Conservation (phyloP, 2,888 invertebrate species). For the Spisula solida region DNA sequence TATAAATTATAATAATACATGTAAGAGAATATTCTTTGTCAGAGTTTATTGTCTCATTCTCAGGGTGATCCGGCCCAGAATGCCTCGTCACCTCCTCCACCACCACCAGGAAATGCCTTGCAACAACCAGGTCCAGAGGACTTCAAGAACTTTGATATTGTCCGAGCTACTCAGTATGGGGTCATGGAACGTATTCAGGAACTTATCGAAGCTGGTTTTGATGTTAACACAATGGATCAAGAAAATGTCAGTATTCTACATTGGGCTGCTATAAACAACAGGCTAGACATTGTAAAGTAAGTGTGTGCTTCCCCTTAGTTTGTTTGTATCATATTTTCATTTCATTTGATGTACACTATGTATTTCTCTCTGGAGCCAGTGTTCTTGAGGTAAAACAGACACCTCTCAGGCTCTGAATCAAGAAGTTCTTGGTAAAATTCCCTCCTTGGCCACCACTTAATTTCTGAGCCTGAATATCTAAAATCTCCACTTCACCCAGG, state of each 20-base stretch:
- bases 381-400: too few relatives aligned
- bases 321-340: background rate
- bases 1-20: too few relatives aligned
- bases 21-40: too few relatives aligned
- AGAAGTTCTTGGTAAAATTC: too few relatives aligned
- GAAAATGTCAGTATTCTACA: constrained; percentile 99
- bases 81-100: constrained; percentile 24
- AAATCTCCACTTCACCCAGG: too few relatives aligned
- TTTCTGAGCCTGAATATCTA: too few relatives aligned
- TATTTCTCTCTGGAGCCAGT: too few relatives aligned
- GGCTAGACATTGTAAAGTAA: constrained; percentile 94
- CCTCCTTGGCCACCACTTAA: too few relatives aligned
- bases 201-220: constrained; percentile 94
- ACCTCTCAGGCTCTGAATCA: too few relatives aligned
- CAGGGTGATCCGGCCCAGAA: constrained; percentile 42
- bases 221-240: constrained; percentile 97
- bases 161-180: constrained; percentile 95
- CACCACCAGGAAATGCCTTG: constrained; percentile 48
- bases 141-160: constrained; percentile 83
- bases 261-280: constrained; percentile 99
- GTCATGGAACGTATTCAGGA: constrained; percentile 91
- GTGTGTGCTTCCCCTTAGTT: constrained; percentile 39
- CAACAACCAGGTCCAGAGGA: constrained; percentile 78
- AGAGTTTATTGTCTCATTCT: background rate
- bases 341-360: too few relatives aligned